Evolutionary conservation across 2,113 vertebrate species (phyloP), one percentile per base, ranked within the genome.

Genomic region (Desmodus rotundus): DNA sequence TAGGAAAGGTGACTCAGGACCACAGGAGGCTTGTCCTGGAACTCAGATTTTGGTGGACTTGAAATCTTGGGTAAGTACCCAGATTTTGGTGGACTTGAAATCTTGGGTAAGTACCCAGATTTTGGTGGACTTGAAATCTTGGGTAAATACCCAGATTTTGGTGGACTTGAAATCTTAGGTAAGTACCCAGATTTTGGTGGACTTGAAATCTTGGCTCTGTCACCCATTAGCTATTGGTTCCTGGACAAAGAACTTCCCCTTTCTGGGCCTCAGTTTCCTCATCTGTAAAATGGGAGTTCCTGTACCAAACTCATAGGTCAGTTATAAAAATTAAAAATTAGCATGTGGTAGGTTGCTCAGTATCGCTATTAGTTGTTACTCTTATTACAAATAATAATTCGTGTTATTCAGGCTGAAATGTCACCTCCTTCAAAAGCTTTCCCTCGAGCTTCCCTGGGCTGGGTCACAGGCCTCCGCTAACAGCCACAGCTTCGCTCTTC

Each of bases 21-120:
- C 36, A 17, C 28, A n/a, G 33, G 13, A 47, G 38, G 31, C 80
- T 84, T 50, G 36, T 43, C 43, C 24, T 43, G 17, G 33, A 26
- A 73, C 6, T 41, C 50, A 31, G 20, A 43, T 65, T 72, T 94
- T 31, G 52, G 26, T 86, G 73, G 43, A 36, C 33, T n/a, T 63
- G 41, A 83, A 94, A 82, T 84, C 76, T 87, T 77, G 52, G 45
- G n/a, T n/a, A n/a, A n/a, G n/a, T n/a, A n/a, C n/a, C n/a, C n/a
- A n/a, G n/a, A n/a, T n/a, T n/a, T n/a, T n/a, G n/a, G n/a, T n/a
- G n/a, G n/a, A 36, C 33, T n/a, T 63, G 41, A 83, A 94, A 82
- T 84, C 76, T 87, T 77, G 52, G 45, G n/a, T n/a, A n/a, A n/a
- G n/a, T n/a, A n/a, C n/a, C n/a, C n/a, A n/a, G n/a, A n/a, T n/a